Conservation (phyloP, 2,797 vertebrate species). For the Spea hammondii region DNA sequence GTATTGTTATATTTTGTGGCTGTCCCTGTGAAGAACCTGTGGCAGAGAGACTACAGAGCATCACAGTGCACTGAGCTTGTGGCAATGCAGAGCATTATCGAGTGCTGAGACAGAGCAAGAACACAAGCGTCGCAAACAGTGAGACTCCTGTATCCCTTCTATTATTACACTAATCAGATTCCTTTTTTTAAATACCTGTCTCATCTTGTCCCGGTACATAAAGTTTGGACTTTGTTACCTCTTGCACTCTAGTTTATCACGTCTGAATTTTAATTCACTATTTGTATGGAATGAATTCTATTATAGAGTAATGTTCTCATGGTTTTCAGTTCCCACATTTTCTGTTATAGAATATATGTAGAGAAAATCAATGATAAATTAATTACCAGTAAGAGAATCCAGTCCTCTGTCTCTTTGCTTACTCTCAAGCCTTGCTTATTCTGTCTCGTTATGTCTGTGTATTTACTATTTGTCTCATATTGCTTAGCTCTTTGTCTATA, state of each 20-base stretch:
- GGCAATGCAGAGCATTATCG: background rate
- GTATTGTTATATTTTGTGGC: constrained; percentile 47
- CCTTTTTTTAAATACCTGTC: too few species aligned
- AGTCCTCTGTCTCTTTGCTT: background rate
- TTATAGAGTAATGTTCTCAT: too few species aligned
- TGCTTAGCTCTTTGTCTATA: constrained; percentile 15
- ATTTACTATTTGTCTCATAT: background rate
- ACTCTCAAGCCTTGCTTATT: background rate
- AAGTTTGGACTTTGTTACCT: too few species aligned
- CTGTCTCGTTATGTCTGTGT: background rate
- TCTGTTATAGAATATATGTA: background rate
- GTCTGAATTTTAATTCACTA: too few species aligned
- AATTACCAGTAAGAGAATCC: background rate
- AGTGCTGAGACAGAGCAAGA: background rate
- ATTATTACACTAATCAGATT: too few species aligned
- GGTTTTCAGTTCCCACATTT: too few species aligned
- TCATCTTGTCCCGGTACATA: too few species aligned
- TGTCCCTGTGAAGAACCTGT: constrained; percentile 33
- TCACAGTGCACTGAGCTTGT: background rate
- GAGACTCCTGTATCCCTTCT: background rate
- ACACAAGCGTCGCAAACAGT: constrained; percentile 16
- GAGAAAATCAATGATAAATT: background rate
- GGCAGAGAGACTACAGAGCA: constrained; percentile 34
- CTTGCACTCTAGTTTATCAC: too few species aligned
- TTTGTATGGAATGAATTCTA: too few species aligned